Percentiles rank a stretch among this genome's conserved stretches.
Evolutionary conservation across 2,113 vertebrate genomes (phyloP).

Genomic region (Nothoprocta pentlandii): DNA sequence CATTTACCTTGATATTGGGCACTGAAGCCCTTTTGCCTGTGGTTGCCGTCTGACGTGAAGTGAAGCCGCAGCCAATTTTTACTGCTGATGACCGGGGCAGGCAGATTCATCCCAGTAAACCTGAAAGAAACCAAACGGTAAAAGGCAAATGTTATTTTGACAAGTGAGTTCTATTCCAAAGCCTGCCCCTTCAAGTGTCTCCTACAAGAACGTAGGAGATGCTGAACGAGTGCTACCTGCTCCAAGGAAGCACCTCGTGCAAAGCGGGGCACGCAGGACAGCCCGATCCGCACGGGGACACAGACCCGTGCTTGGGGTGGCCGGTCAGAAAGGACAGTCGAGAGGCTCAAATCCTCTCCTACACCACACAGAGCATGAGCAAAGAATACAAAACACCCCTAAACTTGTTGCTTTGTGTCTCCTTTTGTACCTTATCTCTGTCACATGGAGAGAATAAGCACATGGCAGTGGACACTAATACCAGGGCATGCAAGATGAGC

Average conservation of each 20-base stretch:
- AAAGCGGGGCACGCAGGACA: not conserved
- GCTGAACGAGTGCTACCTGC: fast-evolving
- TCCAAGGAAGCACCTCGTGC: fast-evolving
- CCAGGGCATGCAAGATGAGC: not conserved
- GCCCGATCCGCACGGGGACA: no score
- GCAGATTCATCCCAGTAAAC: slow-evolving; percentile 95
- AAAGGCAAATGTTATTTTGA: not conserved
- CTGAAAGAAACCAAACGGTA: slow-evolving; percentile 67
- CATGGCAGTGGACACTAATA: not conserved
- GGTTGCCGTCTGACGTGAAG: slow-evolving; percentile 96
- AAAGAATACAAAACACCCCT: not conserved
- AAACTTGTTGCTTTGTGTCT: not conserved
- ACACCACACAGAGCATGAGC: fast-evolving
- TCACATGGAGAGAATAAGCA: not conserved
- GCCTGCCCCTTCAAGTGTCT: not conserved
- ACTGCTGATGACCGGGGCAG: slow-evolving; percentile 96
- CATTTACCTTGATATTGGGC: slow-evolving; percentile 95
- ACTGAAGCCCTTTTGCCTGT: slow-evolving; percentile 94
- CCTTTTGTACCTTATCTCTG: not conserved
- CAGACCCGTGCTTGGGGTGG: not conserved
- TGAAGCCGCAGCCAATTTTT: slow-evolving; percentile 98
- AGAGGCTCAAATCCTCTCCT: not conserved
- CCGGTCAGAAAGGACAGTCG: not conserved
- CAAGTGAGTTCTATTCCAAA: fast-evolving
- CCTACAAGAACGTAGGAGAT: fast-evolving